Percentiles rank a stretch among this genome's conserved stretches.
Conservation (phyloP, 2,888 invertebrate species). For the Asteroscopus sphinx region DNA sequence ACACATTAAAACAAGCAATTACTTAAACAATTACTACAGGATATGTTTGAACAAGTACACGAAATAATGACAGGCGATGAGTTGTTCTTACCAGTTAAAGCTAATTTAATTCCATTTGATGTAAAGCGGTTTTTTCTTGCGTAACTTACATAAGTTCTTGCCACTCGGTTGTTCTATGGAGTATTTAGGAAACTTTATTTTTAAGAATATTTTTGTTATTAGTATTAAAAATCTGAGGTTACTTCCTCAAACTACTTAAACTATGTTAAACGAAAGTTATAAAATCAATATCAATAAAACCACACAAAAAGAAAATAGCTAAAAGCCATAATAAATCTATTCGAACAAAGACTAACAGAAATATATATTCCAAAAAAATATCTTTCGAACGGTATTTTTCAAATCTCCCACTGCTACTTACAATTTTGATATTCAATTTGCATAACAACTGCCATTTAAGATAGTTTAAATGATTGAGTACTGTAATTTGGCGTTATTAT, state of each 20-base stretch:
- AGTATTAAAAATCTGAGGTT: no score
- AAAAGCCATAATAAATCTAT: slow-evolving; percentile 14
- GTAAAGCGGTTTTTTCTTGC: slow-evolving; percentile 28
- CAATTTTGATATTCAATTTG: slow-evolving; percentile 57
- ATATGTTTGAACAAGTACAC: slow-evolving; percentile 48
- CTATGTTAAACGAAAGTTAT: background rate
- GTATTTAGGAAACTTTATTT: no score
- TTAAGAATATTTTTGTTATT: no score
- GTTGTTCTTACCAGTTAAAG: slow-evolving; percentile 34
- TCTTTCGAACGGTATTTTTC: slow-evolving; percentile 36
- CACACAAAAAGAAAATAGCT: slow-evolving; percentile 3
- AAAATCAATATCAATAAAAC: slow-evolving; percentile 4
- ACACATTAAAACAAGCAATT: slow-evolving; percentile 47
- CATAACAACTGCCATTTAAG: slow-evolving; percentile 58
- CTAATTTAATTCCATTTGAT: slow-evolving; percentile 24
- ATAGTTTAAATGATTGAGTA: slow-evolving; percentile 59
- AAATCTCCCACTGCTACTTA: slow-evolving; percentile 52
- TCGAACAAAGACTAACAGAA: slow-evolving; percentile 1
- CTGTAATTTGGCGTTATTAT: slow-evolving; percentile 60
- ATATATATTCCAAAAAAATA: slow-evolving; percentile 10
- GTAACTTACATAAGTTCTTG: background rate
- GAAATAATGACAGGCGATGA: slow-evolving; percentile 50
- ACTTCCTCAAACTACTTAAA: background rate
- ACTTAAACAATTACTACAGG: slow-evolving; percentile 52
- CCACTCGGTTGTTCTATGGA: slow-evolving; percentile 5